These are phyloP conservation scores for Pagetopsis macropterus DNA, from an alignment of 2,797 vertebrate species.

Conservation along the genomic window DNA sequence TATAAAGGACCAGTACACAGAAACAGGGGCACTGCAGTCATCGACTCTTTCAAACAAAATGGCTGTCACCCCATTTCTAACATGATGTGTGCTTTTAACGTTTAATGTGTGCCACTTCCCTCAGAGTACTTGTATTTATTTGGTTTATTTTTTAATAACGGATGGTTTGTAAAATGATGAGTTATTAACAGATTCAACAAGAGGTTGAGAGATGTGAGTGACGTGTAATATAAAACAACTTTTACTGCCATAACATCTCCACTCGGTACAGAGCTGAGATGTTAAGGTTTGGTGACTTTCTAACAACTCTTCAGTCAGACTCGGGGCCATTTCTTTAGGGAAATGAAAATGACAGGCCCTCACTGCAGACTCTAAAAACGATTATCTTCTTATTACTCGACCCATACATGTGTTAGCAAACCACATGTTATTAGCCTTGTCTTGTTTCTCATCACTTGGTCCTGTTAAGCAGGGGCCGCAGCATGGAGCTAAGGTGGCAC, in stretches of 20 bases:
- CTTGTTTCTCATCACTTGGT: not conserved
- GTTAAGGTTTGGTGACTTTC: not conserved
- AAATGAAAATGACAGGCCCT: not conserved
- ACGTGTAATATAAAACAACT: too few relatives aligned
- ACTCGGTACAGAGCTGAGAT: not conserved
- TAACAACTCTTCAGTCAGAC: not conserved
- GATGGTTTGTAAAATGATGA: too few relatives aligned
- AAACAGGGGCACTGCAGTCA: conserved; percentile 5
- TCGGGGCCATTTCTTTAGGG: not conserved
- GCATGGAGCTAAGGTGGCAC: too few relatives aligned
- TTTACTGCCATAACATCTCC: too few relatives aligned
- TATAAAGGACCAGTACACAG: conserved; percentile 28
- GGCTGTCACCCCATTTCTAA: too few relatives aligned
- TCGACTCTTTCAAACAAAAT: not conserved
- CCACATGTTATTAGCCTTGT: not conserved
- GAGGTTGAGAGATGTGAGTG: too few relatives aligned
- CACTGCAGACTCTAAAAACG: not conserved
- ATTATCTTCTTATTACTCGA: not conserved
- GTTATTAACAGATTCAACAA: too few relatives aligned
- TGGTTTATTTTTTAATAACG: too few relatives aligned
- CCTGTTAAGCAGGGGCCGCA: not conserved
- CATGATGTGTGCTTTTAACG: too few relatives aligned
- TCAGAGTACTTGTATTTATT: too few relatives aligned
- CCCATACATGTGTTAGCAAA: not conserved
- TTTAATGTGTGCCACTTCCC: too few relatives aligned